Conservation (phyloP, 2,113 vertebrate species). For the Oriolus oriolus region DNA sequence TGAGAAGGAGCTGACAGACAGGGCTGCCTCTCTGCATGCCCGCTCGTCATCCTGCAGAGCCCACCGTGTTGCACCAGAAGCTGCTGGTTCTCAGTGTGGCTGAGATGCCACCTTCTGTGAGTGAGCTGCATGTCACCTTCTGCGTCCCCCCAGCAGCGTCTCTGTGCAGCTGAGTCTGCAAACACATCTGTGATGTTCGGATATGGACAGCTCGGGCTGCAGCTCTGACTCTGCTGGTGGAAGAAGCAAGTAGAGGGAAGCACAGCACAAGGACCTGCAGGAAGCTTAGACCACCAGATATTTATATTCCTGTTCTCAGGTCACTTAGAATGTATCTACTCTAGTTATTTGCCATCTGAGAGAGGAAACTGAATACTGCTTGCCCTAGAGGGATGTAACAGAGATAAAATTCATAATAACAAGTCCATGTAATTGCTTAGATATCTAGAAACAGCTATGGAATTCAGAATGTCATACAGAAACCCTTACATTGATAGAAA, state of each 20-base stretch:
- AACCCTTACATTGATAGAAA: background rate
- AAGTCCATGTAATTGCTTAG: background rate
- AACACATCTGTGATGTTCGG: background rate
- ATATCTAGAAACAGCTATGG: background rate
- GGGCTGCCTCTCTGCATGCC: background rate
- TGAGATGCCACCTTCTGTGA: too few species aligned
- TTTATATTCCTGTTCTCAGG: background rate
- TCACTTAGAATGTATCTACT: background rate
- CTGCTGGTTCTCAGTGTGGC: background rate
- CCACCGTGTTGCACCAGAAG: fast-evolving
- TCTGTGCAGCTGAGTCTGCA: background rate
- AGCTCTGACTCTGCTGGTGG: background rate
- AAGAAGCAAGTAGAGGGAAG: background rate
- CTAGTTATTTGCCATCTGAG: background rate
- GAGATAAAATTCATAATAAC: background rate
- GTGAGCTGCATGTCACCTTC: background rate
- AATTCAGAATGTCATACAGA: background rate
- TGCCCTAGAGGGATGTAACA: background rate
- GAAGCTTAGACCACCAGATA: background rate
- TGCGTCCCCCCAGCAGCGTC: background rate
- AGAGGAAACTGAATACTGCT: background rate
- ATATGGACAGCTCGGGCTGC: background rate
- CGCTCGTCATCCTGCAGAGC: background rate
- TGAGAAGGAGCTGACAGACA: background rate
- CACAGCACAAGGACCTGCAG: background rate